Evolutionary conservation across 2,888 invertebrate species (phyloP).

Genomic region (Drosophila setosimentum): DNA sequence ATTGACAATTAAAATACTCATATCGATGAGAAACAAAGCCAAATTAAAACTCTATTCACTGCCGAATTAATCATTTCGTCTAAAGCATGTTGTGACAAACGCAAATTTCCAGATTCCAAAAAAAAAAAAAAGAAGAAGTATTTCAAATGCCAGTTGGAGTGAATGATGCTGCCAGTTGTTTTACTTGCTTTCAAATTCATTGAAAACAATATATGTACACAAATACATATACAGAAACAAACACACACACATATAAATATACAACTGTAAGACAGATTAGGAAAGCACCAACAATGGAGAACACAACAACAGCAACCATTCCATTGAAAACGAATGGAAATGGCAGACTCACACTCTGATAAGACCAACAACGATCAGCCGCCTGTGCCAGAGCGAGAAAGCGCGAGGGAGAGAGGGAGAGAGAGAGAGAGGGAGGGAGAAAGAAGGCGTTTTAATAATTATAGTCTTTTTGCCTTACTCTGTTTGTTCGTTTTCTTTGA

Average conservation of each 20-base stretch:
- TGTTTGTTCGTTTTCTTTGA: conserved; percentile 18
- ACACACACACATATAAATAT: not conserved
- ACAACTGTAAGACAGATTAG: conserved; percentile 35
- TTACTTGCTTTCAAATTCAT: conserved; percentile 35
- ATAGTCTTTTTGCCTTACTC: conserved; percentile 5
- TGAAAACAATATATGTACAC: conserved; percentile 20
- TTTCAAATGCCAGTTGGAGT: conserved; percentile 11
- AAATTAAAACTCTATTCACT: not conserved
- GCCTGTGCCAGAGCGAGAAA: not conserved
- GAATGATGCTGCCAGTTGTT: conserved; percentile 15
- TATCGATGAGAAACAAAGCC: not conserved
- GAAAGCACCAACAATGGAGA: conserved; percentile 49
- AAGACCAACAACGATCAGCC: conserved; percentile 30
- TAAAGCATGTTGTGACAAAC: conserved; percentile 6
- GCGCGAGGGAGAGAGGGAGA: not conserved
- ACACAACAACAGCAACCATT: conserved; percentile 12
- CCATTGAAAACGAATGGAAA: conserved; percentile 19
- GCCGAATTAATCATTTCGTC: conserved; percentile 3
- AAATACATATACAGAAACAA: not conserved
- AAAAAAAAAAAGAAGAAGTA: not conserved
- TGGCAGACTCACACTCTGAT: conserved; percentile 50
- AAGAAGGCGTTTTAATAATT: conserved; percentile 13
- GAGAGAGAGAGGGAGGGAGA: not conserved
- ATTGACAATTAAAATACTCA: conserved; percentile 6
- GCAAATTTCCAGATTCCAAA: conserved; percentile 9